Evolutionary conservation across 2,797 vertebrate genomes (phyloP).

Genomic region (Brachymystax lenok): DNA sequence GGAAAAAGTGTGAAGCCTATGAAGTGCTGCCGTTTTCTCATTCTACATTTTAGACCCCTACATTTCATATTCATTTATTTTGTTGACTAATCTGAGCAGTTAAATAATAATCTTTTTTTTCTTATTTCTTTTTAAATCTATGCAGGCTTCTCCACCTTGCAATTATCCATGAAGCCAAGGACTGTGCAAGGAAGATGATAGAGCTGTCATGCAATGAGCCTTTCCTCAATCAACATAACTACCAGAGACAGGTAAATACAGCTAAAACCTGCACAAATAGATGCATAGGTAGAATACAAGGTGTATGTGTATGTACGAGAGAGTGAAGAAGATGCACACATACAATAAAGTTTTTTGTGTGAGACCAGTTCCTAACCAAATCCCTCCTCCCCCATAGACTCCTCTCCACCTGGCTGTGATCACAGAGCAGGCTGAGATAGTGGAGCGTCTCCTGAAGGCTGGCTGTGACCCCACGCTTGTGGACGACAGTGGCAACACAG

Average conservation of each 20-base stretch:
- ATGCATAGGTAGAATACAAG: background rate
- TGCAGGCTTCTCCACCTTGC: slow-evolving; percentile 91
- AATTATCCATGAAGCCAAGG: slow-evolving; percentile 90
- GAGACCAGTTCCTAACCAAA: background rate
- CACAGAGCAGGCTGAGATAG: slow-evolving; percentile 88
- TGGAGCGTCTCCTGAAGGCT: slow-evolving; percentile 82
- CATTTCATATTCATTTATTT: background rate
- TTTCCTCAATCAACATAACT: slow-evolving; percentile 91
- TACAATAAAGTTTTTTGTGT: background rate
- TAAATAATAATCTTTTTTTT: background rate
- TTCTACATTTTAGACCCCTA: background rate
- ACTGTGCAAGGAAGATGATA: slow-evolving; percentile 82
- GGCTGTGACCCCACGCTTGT: slow-evolving; percentile 88
- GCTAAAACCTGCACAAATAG: background rate
- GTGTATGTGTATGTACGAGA: background rate
- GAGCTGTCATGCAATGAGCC: slow-evolving; percentile 76
- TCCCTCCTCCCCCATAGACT: slow-evolving; percentile 72
- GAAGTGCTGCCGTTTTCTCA: background rate
- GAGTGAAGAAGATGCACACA: background rate
- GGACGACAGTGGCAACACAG: slow-evolving; percentile 89
- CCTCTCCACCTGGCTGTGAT: slow-evolving; percentile 93
- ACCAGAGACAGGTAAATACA: slow-evolving; percentile 88
- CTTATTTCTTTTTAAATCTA: background rate
- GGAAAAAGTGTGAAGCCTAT: background rate
- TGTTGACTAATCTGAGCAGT: background rate